A percentile compares a stretch with the other conserved stretches of the same genome.
Conservation (phyloP, 2,888 invertebrate genomes). For the Agonopterix arenella region DNA sequence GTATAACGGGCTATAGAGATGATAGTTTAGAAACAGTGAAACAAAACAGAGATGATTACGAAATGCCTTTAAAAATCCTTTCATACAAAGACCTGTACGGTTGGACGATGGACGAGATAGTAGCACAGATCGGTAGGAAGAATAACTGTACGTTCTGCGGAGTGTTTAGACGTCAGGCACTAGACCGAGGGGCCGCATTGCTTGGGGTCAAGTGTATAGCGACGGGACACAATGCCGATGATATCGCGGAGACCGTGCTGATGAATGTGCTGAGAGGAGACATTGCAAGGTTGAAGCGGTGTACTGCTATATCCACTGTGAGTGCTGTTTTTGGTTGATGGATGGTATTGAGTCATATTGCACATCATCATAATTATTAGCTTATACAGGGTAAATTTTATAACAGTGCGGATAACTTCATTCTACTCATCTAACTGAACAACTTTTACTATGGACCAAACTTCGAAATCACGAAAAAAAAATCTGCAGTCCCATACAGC, state of each 20-base stretch:
- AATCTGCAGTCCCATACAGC: too few relatives aligned
- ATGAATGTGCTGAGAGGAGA: conserved; percentile 99
- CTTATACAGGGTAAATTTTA: too few relatives aligned
- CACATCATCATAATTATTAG: too few relatives aligned
- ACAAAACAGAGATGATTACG: conserved; percentile 94
- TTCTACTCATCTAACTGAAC: too few relatives aligned
- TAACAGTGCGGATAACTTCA: too few relatives aligned
- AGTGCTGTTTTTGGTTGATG: conserved; percentile 24
- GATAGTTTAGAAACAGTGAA: conserved; percentile 98
- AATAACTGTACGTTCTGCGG: conserved; percentile 99
- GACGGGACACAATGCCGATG: conserved; percentile 98
- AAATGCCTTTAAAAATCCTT: conserved; percentile 94
- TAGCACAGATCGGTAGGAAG: conserved; percentile 87
- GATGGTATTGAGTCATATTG: too few relatives aligned
- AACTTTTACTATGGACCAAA: too few relatives aligned
- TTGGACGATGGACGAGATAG: conserved; percentile 99
- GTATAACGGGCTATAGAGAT: conserved; percentile 96
- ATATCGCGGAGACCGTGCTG: conserved; percentile 98
- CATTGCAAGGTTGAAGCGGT: conserved; percentile 93
- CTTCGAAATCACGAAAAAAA: too few relatives aligned
- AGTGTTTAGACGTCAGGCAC: conserved; percentile 95
- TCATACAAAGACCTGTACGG: conserved; percentile 98
- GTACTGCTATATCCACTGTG: conserved; percentile 93
- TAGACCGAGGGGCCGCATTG: conserved; percentile 95
- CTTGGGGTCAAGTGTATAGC: conserved; percentile 94